Evolutionary conservation across 2,113 vertebrate species (phyloP), one percentile per base, ranked within the genome.

Genomic region (Rhodinocichla rosea): DNA sequence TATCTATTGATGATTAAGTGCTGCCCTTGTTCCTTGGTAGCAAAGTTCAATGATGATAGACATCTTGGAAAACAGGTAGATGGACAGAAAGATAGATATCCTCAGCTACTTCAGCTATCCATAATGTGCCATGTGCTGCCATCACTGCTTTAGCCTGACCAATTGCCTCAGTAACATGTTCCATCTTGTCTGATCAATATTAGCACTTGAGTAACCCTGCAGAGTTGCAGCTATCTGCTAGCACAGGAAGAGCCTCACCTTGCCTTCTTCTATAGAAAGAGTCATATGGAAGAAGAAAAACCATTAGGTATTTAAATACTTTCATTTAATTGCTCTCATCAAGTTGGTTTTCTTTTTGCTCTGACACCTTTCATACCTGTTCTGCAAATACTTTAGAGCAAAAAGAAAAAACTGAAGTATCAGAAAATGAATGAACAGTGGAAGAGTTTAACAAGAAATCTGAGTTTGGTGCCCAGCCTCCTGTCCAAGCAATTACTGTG

Each of bases 151-250:
- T 37, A 59, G 90, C 68, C 92, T 96, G 95, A 88, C 82, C 91
- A 95, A 94, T 96, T 81, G 93, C 94, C 68, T 95, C 53, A 60
- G 47, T 59, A 67, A 52, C 79, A 39, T 23, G 75, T 68, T 96
- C 90, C 92, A 95, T 96, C 95, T 97, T 95, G 68, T 83, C 64
- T 3, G 9, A 74, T 96, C 90, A 57, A 94, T 96, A 96, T 9
- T 22, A 83, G 73, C 93, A 78, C 64, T 90, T 70, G 71, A 67
- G 90, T 21, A 90, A 52, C 84, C 82, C 85, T 67, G 68, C 85
- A 68, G 81, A 64, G 56, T 11, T 89, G 35, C 71, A 83, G 75
- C 68, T 52, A 2, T 60, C 76, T 87, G 82, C 82, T 44, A 17
- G 60, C 60, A 44, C 81, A 59, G 30, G 63, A 53, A 2, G 67